phyloP scores from a whole-genome alignment of 2,888 invertebrate genomes.

The Odiellus spinosus region DNA sequence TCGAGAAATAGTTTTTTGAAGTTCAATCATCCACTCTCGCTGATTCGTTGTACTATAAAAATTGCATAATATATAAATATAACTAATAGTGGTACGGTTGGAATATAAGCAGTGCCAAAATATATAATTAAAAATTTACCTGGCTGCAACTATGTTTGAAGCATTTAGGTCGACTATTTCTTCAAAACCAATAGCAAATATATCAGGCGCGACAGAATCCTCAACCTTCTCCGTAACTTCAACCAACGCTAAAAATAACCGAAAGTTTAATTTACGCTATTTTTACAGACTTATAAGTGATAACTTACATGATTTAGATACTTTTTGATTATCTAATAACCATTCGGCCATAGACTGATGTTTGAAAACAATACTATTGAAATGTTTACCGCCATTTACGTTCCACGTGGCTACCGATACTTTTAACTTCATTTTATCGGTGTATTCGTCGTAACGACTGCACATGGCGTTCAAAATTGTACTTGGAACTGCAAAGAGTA shows the following conservation, averaged over 20 bases:
- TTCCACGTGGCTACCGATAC: slow-evolving; percentile 93
- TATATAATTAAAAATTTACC: slow-evolving; percentile 31
- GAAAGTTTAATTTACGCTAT: too few species aligned
- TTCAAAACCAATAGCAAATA: slow-evolving; percentile 95
- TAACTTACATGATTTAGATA: slow-evolving; percentile 27
- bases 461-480: slow-evolving; percentile 70
- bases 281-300: too few species aligned
- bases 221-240: slow-evolving; percentile 25
- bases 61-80: too few species aligned
- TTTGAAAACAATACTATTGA: slow-evolving; percentile 87
- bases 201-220: slow-evolving; percentile 56
- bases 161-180: slow-evolving; percentile 99
- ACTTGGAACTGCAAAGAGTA: slow-evolving; percentile 46
- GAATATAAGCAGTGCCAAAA: too few species aligned
- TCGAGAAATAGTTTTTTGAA: slow-evolving; percentile 76
- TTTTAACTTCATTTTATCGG: slow-evolving; percentile 49
- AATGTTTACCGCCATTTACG: slow-evolving; percentile 98
- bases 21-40: slow-evolving; percentile 83
- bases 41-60: slow-evolving; percentile 65
- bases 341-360: slow-evolving; percentile 71
- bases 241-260: slow-evolving; percentile 29
- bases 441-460: slow-evolving; percentile 60
- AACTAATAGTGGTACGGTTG: too few species aligned
- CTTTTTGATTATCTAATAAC: slow-evolving; percentile 65
- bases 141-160: slow-evolving; percentile 90